Conservation (phyloP, 2,797 vertebrate species). For the Odontamblyopus rebecca region DNA sequence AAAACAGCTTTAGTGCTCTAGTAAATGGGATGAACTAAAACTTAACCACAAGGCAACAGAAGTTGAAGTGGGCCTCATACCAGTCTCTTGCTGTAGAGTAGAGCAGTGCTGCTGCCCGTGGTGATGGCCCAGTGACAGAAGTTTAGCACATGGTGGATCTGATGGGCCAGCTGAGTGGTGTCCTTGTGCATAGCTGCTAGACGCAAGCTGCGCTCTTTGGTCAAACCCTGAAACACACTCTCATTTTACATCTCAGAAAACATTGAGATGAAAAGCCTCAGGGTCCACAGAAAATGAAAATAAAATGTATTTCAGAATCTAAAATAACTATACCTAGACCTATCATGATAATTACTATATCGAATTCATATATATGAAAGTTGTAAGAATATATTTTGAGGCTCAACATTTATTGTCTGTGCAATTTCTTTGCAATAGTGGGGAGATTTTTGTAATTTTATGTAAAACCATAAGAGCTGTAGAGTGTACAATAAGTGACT, state of each 20-base stretch:
- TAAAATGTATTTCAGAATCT: background rate
- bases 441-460: too few relatives aligned
- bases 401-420: too few relatives aligned
- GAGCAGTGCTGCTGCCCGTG: constrained; percentile 94
- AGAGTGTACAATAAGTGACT: too few relatives aligned
- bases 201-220: constrained; percentile 93
- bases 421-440: too few relatives aligned
- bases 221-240: constrained; percentile 82
- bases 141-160: constrained; percentile 95
- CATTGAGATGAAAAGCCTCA: background rate
- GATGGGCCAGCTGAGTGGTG: constrained; percentile 88
- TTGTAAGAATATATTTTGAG: too few relatives aligned
- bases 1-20: background rate
- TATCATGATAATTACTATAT: too few relatives aligned
- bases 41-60: background rate
- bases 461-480: too few relatives aligned
- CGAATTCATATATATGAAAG: too few relatives aligned
- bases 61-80: constrained; percentile 70
- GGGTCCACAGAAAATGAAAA: background rate
- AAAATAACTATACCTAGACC: background rate
- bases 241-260: background rate
- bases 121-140: constrained; percentile 97
- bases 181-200: constrained; percentile 91
- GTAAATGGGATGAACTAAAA: background rate
- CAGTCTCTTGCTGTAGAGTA: constrained; percentile 97